phyloP scores from a whole-genome alignment of 2,113 vertebrate genomes.

The Beaufortia kweichowensis region DNA sequence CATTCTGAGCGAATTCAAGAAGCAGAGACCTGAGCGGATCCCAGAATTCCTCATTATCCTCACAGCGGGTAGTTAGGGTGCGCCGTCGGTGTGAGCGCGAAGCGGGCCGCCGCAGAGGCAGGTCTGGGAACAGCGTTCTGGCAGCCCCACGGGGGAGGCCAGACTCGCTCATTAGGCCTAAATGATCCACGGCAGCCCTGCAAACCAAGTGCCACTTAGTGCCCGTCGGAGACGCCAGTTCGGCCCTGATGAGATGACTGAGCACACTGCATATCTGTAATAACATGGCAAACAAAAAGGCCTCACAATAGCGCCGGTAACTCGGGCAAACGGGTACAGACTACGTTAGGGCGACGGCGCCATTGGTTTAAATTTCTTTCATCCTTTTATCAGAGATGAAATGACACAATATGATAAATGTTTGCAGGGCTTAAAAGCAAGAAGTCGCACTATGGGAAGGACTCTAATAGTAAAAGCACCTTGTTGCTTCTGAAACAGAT shows the following conservation, averaged over 20 bases:
- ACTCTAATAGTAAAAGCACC: conserved; percentile 29
- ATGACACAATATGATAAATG: conserved; percentile 48
- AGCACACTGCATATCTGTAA: conserved; percentile 68
- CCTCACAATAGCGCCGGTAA: conserved; percentile 63
- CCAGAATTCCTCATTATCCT: conserved; percentile 81
- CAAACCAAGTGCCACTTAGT: conserved; percentile 80
- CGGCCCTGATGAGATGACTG: conserved; percentile 72
- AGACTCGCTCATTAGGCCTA: conserved; percentile 79
- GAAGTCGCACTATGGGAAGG: conserved; percentile 47
- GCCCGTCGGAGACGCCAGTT: conserved; percentile 68
- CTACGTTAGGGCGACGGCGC: not conserved
- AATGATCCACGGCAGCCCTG: conserved; percentile 77
- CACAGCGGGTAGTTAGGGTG: conserved; percentile 73
- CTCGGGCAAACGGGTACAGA: conserved; percentile 9
- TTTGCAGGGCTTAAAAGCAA: conserved; percentile 44
- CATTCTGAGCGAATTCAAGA: conserved; percentile 77
- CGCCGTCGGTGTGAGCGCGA: conserved; percentile 66
- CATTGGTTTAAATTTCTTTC: conserved; percentile 39
- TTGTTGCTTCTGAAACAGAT: conserved; percentile 50
- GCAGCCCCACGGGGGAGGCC: conserved; percentile 70
- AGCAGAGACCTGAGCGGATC: conserved; percentile 78
- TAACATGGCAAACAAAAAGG: conserved; percentile 62
- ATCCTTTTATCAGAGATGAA: conserved; percentile 19
- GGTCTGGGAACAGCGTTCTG: conserved; percentile 69
- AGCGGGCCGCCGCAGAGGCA: conserved; percentile 65